Evolutionary conservation across 92 coral and sea anemone genomes (phyloP), one percentile per base, ranked within the genome.

Genomic region (Bergia sp.): DNA sequence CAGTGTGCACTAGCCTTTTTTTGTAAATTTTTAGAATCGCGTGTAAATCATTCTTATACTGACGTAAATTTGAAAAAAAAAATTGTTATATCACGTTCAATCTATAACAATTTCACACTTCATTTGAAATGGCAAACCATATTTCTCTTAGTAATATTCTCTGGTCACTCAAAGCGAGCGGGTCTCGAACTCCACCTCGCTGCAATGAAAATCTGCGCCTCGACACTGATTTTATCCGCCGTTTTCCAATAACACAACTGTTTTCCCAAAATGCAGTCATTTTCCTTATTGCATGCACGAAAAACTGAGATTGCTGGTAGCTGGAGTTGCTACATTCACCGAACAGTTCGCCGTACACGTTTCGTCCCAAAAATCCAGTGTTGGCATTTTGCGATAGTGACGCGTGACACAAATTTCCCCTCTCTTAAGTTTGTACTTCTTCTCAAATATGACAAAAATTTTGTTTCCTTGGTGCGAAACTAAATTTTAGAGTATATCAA

Each of bases 161-260:
- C 3, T 45, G 85, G 85, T 80, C 71, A 55, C 45, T 47, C 16
- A 44, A 84, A 84, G 39, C 47, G 29, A 2, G 43, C 38, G 16
- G 15, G 13, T 5, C 38, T 41, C 4, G 16, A 29, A 15, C 87
- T 29, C 37, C 78, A 72, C 61, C 76, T 45, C 77, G n/a, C 57
- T 6, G 20, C 40, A 84, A 79, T 29, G 5, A 77, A 79, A 29
- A 84, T 84, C 87, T 84, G 87, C 75, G 40, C 44, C 18, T 72
- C 38, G 13, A 72, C 36, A 21, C 43, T 72, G n/a, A 36, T 77
- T 45, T 29, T 7, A 9, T 44, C 53, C 8, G 42, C 40, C 2
- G 16, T 20, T 45, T 72, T 84, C 15, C 37, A 5, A 11, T 37
- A 23, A 45, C 79, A 84, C 41, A 11, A n/a, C 5, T 7, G 8